Conservation (phyloP, 2,113 vertebrate genomes). For the Gymnocephalus cernua region DNA sequence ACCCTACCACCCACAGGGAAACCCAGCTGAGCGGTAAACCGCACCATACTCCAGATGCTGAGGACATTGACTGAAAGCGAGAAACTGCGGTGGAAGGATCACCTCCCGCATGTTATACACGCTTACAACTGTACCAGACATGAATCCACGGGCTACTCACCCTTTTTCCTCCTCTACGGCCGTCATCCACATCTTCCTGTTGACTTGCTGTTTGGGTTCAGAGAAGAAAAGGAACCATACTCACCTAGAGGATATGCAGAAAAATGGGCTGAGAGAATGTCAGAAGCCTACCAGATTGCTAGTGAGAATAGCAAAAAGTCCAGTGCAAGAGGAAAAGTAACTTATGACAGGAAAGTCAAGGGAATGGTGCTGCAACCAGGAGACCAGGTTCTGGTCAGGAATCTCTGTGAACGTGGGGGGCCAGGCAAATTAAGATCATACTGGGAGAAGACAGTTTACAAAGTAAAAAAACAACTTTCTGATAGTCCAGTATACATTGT, state of each 20-base stretch:
- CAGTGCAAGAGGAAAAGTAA: not conserved
- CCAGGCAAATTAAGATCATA: not conserved
- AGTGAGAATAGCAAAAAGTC: not conserved
- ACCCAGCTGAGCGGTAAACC: conserved; percentile 1
- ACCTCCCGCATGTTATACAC: conserved; percentile 14
- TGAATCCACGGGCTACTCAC: not conserved
- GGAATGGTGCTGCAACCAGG: not conserved
- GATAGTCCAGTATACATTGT: conserved; percentile 3
- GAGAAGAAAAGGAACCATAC: not conserved
- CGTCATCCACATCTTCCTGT: conserved; percentile 11
- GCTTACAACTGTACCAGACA: conserved; percentile 13
- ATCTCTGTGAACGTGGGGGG: not conserved
- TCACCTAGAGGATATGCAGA: not conserved
- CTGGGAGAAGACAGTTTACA: conserved; percentile 8
- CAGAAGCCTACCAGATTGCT: not conserved
- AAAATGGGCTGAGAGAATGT: not conserved
- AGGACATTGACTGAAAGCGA: conserved; percentile 10
- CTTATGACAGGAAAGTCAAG: not conserved
- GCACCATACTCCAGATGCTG: conserved; percentile 12
- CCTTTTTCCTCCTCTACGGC: conserved; percentile 14
- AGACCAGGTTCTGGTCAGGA: not conserved
- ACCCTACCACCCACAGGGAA: not conserved
- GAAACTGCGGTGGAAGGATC: conserved; percentile 27
- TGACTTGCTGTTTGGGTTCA: conserved; percentile 13
- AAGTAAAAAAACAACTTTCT: not conserved